These are phyloP conservation scores for Eilema griseolum DNA, from an alignment of 2,888 invertebrate species.

Conservation along the genomic window DNA sequence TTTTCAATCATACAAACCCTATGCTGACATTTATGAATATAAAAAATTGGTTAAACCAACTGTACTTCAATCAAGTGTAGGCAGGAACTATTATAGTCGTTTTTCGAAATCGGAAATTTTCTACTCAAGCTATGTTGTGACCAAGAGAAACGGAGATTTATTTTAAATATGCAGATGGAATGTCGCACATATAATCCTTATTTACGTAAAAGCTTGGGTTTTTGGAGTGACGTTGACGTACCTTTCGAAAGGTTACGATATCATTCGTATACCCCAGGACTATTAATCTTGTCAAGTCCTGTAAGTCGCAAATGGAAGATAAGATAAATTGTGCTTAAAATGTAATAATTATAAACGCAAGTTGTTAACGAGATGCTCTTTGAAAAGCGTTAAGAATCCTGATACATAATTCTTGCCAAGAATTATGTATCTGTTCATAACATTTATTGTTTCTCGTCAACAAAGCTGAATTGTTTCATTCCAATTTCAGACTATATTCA, in stretches of 20 bases:
- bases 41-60: no score
- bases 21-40: no score
- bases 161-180: not conserved
- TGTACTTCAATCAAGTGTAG: no score
- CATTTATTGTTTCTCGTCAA: not conserved
- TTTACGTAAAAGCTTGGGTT: not conserved
- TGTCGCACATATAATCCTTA: not conserved
- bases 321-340: constrained; percentile 6
- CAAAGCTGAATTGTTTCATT: not conserved
- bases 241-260: not conserved
- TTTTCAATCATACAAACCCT: no score
- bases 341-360: not conserved
- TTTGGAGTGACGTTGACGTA: not conserved
- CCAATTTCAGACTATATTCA: not conserved
- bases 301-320: not conserved
- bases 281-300: constrained; percentile 2
- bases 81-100: no score
- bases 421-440: no score
- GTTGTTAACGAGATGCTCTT: not conserved
- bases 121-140: not conserved
- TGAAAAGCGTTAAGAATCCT: not conserved
- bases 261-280: not conserved
- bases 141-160: not conserved
- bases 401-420: not conserved
- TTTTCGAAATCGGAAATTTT: not conserved